Evolutionary conservation across 2,888 invertebrate species (phyloP).

Genomic region (Girardia tigrina): DNA sequence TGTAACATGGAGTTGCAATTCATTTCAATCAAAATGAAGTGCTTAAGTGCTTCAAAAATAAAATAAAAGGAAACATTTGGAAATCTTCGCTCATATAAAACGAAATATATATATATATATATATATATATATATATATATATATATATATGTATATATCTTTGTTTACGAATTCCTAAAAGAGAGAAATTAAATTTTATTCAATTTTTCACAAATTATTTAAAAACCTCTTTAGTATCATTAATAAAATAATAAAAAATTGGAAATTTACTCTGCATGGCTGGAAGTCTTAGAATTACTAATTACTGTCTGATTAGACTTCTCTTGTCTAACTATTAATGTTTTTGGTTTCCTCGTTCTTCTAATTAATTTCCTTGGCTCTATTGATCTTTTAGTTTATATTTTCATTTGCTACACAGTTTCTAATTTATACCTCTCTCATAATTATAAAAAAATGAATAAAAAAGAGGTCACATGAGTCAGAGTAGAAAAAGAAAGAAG

Average conservation of each 20-base stretch:
- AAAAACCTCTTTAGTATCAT: constrained; percentile 1
- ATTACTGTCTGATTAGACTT: constrained; percentile 12
- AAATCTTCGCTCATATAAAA: too few species aligned
- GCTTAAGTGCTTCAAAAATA: too few species aligned
- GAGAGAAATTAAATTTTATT: not conserved
- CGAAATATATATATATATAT: too few species aligned
- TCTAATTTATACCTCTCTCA: not conserved
- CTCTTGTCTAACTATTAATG: constrained; percentile 23
- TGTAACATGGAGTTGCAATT: too few species aligned
- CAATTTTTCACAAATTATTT: not conserved
- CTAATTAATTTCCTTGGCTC: constrained; percentile 23
- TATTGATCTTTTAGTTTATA: constrained; percentile 5
- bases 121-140: too few species aligned
- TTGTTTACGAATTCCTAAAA: not conserved
- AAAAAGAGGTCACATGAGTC: not conserved
- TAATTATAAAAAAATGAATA: not conserved
- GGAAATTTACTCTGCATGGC: constrained; percentile 23
- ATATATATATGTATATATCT: too few species aligned
- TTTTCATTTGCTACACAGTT: not conserved
- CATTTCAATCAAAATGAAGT: too few species aligned
- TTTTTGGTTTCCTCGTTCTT: constrained; percentile 23
- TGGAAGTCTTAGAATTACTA: constrained; percentile 23
- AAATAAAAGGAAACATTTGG: too few species aligned
- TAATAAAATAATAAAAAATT: constrained; percentile 23
- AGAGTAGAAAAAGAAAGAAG: too few species aligned